These are phyloP conservation scores for Peribatodes rhomboidaria DNA, from an alignment of 2,888 invertebrate genomes.

Conservation along the genomic window DNA sequence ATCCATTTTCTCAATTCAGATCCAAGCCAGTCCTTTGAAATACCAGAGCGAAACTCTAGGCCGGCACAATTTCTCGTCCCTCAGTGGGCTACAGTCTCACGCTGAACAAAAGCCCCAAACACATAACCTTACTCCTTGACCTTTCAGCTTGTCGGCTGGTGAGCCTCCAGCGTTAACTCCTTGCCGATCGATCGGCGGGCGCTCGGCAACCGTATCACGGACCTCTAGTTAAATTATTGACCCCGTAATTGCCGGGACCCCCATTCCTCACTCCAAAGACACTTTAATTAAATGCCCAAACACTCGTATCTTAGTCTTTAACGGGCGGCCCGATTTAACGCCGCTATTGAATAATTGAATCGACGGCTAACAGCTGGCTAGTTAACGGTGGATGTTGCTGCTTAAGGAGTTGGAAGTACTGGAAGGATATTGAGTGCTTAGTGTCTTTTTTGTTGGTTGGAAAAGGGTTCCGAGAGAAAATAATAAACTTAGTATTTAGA, in stretches of 20 bases:
- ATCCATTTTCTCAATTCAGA: no score
- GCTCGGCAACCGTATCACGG: slow-evolving; percentile 38
- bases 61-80: no score
- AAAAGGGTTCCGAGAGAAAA: no score
- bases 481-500: no score
- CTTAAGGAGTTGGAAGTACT: slow-evolving; percentile 5
- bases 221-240: slow-evolving; percentile 48
- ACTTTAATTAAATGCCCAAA: slow-evolving; percentile 48
- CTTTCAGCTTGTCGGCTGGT: neutral
- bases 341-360: slow-evolving; percentile 40
- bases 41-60: no score
- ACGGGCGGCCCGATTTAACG: slow-evolving; percentile 41
- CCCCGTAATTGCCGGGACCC: slow-evolving; percentile 45
- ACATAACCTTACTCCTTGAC: neutral
- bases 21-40: no score
- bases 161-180: neutral
- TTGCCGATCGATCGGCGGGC: slow-evolving; percentile 5
- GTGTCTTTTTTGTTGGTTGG: no score
- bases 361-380: slow-evolving; percentile 25
- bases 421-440: no score
- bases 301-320: slow-evolving; percentile 43
- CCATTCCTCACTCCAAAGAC: slow-evolving; percentile 46
- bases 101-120: neutral
- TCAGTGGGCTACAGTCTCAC: neutral
- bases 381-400: slow-evolving; percentile 22